These are phyloP conservation scores for Pseudomyrmex cubaensis DNA, from an alignment of 1,140 invertebrate genomes.

Conservation along the genomic window DNA sequence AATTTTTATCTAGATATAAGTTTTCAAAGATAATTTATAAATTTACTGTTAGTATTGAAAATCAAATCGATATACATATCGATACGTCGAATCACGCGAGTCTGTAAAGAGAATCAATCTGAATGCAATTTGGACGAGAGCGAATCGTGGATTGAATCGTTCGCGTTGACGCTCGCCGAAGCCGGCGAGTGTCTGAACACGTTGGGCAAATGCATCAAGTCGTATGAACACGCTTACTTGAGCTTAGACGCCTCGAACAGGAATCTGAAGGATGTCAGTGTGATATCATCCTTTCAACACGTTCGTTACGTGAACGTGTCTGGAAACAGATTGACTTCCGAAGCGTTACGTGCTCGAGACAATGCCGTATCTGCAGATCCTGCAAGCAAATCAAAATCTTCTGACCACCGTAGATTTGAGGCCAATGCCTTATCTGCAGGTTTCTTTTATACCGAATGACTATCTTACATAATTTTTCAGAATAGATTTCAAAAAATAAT, in stretches of 20 bases:
- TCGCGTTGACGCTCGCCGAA: constrained; percentile 41
- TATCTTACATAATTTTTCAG: no score
- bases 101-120: not conserved
- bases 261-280: constrained; percentile 46
- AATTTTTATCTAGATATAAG: no score
- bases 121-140: not conserved
- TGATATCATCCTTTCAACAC: constrained; percentile 58
- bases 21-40: no score
- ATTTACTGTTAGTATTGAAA: no score
- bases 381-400: constrained; percentile 64
- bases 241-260: constrained; percentile 58
- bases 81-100: no score
- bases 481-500: no score
- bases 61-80: no score
- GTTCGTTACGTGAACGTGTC: constrained; percentile 68
- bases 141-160: not conserved
- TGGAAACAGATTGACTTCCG: constrained; percentile 57
- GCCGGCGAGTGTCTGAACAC: constrained; percentile 62
- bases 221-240: constrained; percentile 58
- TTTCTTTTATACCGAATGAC: not conserved
- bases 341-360: constrained; percentile 41
- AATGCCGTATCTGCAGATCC: constrained; percentile 66
- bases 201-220: constrained; percentile 59
- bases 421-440: constrained; percentile 65
- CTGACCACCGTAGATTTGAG: constrained; percentile 41